Evolutionary conservation across 2,113 vertebrate species (phyloP), one percentile per base, ranked within the genome.

Genomic region (Pteruthius melanotis): DNA sequence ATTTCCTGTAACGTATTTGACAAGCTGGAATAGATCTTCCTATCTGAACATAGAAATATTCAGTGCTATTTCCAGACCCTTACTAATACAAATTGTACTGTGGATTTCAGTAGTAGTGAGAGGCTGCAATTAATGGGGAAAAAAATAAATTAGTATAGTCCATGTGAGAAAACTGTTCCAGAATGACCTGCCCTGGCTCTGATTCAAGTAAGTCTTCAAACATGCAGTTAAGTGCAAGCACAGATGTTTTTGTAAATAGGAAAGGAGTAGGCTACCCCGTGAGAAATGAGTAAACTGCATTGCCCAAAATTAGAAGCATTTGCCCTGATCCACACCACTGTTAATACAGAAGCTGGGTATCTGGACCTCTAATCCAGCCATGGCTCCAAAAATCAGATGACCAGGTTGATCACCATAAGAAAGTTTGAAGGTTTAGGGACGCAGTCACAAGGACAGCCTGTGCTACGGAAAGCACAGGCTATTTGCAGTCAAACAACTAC

Each of bases 161-260:
- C 69, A 47, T 54, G 39, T 68, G 60, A 96, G 87, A 84, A 93
- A 87, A 65, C 20, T 10, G 15, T 91, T 93, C 44, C 64, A 93
- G 33, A 44, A 71, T 66, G 87, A 94, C 74, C 84, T 93, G 84
- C 61, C 56, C 59, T 93, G 94, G 88, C 88, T 94, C 50, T 10
- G 14, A 72, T 72, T 90, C 82, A 93, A 91, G 60, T 20, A 63
- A 85, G 26, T 72, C 90, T 85, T 89, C 66, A 83, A 94, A 79
- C 15, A 31, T 4, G 30, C 59, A 57, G 71, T 59, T 92, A 93
- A 87, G 50, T 72, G 69, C 70, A 88, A 91, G 53, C 70, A 78
- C 88, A 95, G 85, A 85, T 83, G 82, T 45, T 94, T 66, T 19
- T 57, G 61, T 88, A 91, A 93, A 94, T 53, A 96, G 82, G 82